Base-by-base conservation (phyloP, 2,888 invertebrate genomes). In the Lamellibrachia columna region DNA sequence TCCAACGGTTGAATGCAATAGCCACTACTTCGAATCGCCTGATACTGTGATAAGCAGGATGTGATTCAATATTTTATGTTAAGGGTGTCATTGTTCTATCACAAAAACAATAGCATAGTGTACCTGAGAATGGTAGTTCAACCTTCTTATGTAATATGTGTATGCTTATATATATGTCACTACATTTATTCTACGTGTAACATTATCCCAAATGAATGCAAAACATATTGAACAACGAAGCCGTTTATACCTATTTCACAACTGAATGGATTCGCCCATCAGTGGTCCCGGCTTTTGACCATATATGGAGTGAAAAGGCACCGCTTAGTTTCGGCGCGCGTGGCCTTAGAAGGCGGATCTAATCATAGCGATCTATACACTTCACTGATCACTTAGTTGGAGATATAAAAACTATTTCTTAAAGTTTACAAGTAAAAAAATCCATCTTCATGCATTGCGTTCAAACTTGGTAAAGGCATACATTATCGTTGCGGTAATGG, bases 1-100 rank as follows among this genome's bases (percentile, higher is more conserved):
- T 75, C 75, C 75, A 75, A 75, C 75, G 75, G 75, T 75, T 75
- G 75, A 75, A 75, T 75, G 75, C 75, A 75, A 75, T n/a, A 75
- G 22, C 75, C 75, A 75, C 75, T 75, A 15, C 75, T 75, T 75
- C 75, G 75, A 75, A 75, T 75, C 75, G 22, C 75, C 75, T 22
- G 75, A 75, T 75, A n/a, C 75, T 75, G 75, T 75, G 75, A 15
- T 3, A 75, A 75, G 22, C 22, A 75, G 75, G 75, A 75, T n/a
- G 22, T 22, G 75, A 75, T 75, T 75, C 22, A 75, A 75, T 75
- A 75, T 75, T 75, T 75, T 11, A 75, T 75, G 75, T 4, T 22
- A 75, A 75, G 75, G 75, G 75, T 75, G n/a, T 75, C 22, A 75
- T 15, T 15, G 15, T 15, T 75, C 75, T 15, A 75, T 6, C 15